Percentiles rank a stretch among this genome's conserved stretches.
Conservation (phyloP, 1,140 invertebrate species). For the Triops longicaudatus region DNA sequence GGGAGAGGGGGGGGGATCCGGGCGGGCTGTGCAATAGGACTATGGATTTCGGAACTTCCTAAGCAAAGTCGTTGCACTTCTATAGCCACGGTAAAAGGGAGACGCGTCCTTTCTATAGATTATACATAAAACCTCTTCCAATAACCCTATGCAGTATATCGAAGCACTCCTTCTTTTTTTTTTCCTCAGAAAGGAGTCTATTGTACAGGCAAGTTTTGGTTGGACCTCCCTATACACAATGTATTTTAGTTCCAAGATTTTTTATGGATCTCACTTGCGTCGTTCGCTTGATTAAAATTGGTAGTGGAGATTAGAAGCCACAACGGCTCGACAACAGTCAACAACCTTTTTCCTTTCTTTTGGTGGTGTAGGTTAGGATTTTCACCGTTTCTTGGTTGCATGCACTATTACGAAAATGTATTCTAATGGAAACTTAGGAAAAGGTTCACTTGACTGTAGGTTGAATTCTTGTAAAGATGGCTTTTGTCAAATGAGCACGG, state of each 20-base stretch:
- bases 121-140: background rate
- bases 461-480: background rate
- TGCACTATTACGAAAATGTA: background rate
- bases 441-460: background rate
- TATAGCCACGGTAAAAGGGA: background rate
- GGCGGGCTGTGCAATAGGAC: background rate
- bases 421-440: background rate
- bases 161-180: background rate
- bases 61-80: background rate
- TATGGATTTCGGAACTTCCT: background rate
- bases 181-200: background rate
- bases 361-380: background rate
- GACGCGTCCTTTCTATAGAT: constrained; percentile 11
- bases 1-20: background rate
- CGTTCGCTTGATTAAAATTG: constrained; percentile 3
- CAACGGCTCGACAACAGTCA: background rate
- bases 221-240: background rate
- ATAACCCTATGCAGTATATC: background rate
- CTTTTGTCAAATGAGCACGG: constrained; percentile 11
- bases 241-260: background rate
- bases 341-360: background rate
- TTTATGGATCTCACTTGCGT: background rate
- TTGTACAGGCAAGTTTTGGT: background rate
- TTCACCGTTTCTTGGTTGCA: background rate
- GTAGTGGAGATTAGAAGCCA: background rate